Evolutionary conservation across 2,888 invertebrate species (phyloP).

Genomic region (Pachydiplax longipennis): DNA sequence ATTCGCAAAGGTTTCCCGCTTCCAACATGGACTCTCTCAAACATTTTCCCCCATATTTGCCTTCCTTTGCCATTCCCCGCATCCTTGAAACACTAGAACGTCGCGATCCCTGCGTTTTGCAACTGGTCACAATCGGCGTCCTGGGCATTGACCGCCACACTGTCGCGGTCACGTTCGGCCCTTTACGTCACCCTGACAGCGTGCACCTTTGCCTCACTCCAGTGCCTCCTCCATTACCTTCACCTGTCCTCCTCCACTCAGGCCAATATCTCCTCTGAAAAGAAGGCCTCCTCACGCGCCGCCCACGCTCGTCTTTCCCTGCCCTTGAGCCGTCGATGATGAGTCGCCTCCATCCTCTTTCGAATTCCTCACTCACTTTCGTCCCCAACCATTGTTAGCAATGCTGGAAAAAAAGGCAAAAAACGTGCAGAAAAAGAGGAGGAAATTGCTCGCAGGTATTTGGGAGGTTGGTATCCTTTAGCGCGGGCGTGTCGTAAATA

Average conservation of each 20-base stretch:
- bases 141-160: slow-evolving; percentile 25
- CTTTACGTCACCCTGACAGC: slow-evolving; percentile 28
- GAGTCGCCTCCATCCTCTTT: not conserved
- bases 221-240: not conserved
- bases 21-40: no score
- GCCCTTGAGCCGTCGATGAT: slow-evolving; percentile 42
- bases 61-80: no score
- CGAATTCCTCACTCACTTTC: slow-evolving; percentile 16
- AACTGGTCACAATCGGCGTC: not conserved
- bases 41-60: no score
- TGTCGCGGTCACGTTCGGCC: slow-evolving; percentile 38
- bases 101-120: not conserved
- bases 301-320: not conserved
- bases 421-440: not conserved
- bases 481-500: not conserved
- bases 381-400: slow-evolving; percentile 26
- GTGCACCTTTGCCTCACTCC: not conserved
- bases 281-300: not conserved
- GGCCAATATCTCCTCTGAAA: slow-evolving; percentile 3
- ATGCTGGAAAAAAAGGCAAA: slow-evolving; percentile 1
- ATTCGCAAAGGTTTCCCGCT: no score
- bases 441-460: not conserved
- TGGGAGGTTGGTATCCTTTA: not conserved
- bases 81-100: not conserved
- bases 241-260: not conserved